Percentiles rank a stretch among this genome's conserved stretches.
phyloP scores from a whole-genome alignment of 2,888 invertebrate species.

The Agrilus cyanescens region DNA sequence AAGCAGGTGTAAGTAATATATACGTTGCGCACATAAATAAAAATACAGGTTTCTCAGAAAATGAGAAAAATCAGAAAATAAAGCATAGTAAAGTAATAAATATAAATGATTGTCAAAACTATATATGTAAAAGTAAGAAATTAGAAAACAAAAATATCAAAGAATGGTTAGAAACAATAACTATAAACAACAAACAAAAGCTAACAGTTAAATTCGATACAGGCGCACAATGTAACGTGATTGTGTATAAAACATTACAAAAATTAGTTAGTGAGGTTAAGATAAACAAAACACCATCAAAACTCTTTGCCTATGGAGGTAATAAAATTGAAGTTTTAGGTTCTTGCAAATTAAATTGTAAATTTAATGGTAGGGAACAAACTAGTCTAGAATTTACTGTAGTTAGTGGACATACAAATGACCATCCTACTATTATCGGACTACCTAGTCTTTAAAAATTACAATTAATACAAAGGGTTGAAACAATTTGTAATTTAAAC shows the following conservation, averaged over 20 bases:
- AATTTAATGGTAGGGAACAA: neutral
- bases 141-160: neutral
- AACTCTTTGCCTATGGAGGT: no score
- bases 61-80: neutral
- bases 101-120: neutral
- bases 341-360: no score
- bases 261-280: no score
- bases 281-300: no score
- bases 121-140: neutral
- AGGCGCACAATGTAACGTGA: slow-evolving; percentile 4
- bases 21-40: neutral
- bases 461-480: no score
- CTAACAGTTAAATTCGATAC: slow-evolving; percentile 2
- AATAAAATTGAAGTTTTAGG: no score
- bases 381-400: neutral
- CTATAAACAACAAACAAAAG: neutral
- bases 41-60: neutral
- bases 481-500: no score
- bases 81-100: neutral
- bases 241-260: no score
- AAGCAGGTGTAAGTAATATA: neutral
- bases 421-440: neutral
- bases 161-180: slow-evolving; percentile 4
- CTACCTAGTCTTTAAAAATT: neutral
- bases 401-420: neutral